A percentile compares a stretch with the other conserved stretches of the same genome.
Evolutionary conservation across 2,113 vertebrate species (phyloP).

Genomic region (Pelvicachromis taeniatus): DNA sequence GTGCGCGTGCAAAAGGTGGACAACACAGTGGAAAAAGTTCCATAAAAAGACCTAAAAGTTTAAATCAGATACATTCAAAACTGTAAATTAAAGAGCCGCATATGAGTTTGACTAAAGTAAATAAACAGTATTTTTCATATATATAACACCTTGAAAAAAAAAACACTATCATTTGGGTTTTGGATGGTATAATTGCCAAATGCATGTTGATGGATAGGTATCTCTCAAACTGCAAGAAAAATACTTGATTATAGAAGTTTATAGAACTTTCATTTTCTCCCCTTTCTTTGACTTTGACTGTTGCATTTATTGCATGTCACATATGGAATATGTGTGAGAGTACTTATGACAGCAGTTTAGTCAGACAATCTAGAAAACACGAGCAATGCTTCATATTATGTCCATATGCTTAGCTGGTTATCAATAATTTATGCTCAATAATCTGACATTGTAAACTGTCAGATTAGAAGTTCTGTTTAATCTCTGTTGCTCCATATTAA

Average conservation of each 20-base stretch:
- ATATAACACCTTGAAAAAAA: neutral
- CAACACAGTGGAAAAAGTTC: neutral
- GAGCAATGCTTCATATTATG: neutral
- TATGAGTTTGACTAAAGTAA: neutral
- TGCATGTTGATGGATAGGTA: neutral
- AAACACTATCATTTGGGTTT: neutral
- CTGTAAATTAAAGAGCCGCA: neutral
- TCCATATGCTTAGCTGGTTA: neutral
- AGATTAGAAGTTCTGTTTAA: neutral
- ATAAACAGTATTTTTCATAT: neutral
- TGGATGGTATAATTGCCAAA: neutral
- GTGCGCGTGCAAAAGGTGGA: neutral
- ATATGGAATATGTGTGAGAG: neutral
- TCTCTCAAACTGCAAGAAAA: neutral
- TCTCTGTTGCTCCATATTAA: neutral
- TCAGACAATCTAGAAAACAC: neutral
- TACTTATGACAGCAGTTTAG: neutral
- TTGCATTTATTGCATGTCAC: neutral
- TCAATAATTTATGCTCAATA: too few relatives aligned
- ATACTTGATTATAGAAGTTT: neutral
- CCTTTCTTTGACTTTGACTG: neutral
- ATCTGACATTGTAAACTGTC: neutral
- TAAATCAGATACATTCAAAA: neutral
- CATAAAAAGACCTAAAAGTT: neutral
- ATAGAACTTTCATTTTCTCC: neutral